Percentiles rank a stretch among this genome's conserved stretches.
Conservation (phyloP, 2,797 vertebrate species). For the Erpetoichthys calabaricus region DNA sequence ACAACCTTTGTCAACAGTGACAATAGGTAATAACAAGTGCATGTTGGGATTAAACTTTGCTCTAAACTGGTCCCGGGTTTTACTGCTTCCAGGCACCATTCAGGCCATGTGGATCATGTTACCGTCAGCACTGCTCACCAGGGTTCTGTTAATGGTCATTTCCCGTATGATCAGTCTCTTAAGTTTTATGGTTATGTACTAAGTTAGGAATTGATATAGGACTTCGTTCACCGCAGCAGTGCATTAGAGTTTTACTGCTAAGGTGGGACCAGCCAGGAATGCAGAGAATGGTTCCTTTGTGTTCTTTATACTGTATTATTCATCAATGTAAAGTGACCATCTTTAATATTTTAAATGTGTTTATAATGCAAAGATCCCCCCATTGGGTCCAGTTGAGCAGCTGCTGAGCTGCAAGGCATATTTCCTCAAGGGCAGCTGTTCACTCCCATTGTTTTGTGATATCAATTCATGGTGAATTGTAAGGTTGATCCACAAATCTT, state of each 20-base stretch:
- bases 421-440: too few species aligned
- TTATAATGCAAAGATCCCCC: constrained; percentile 55
- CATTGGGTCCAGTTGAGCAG: constrained; percentile 19
- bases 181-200: background rate
- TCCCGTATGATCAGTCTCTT: background rate
- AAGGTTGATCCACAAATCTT: too few species aligned
- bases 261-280: constrained; percentile 30
- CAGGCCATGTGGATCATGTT: constrained; percentile 28
- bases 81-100: constrained; percentile 55
- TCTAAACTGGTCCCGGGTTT: background rate
- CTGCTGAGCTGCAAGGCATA: constrained; percentile 16
- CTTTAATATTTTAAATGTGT: constrained; percentile 74
- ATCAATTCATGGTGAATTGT: too few species aligned
- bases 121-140: too few species aligned
- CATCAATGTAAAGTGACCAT: constrained; percentile 65
- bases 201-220: background rate
- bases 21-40: too few species aligned
- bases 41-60: too few species aligned
- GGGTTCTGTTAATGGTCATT: background rate
- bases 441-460: too few species aligned
- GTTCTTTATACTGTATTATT: constrained; percentile 61
- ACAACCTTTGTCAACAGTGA: too few species aligned
- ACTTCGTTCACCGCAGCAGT: constrained; percentile 29
- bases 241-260: constrained; percentile 57
- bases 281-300: constrained; percentile 40